Conservation (phyloP, 1,140 invertebrate genomes). For the Bombus sylvicola region DNA sequence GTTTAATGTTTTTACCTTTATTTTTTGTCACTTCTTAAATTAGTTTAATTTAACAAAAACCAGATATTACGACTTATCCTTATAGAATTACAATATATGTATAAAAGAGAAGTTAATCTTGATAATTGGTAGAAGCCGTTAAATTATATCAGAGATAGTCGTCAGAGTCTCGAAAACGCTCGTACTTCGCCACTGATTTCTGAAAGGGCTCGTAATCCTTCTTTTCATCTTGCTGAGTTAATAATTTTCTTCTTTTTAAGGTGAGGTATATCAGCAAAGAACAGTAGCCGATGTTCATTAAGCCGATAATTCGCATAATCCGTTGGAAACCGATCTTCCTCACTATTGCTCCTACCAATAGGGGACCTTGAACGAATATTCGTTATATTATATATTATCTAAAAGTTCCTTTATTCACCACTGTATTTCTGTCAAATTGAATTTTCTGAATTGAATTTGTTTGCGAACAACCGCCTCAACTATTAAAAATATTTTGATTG, state of each 20-base stretch:
- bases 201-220: constrained; percentile 74
- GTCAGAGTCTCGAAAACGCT: constrained; percentile 77
- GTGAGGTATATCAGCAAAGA: constrained; percentile 83
- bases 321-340: constrained; percentile 88
- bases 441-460: too few relatives aligned
- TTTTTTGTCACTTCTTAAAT: not conserved
- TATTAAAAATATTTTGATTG: not conserved
- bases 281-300: constrained; percentile 88
- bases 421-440: too few relatives aligned
- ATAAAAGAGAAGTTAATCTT: constrained; percentile 8
- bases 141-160: constrained; percentile 71
- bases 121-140: not conserved
- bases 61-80: too few relatives aligned
- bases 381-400: too few relatives aligned
- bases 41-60: not conserved
- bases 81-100: not conserved
- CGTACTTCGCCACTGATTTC: constrained; percentile 61
- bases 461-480: not conserved
- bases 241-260: constrained; percentile 62
- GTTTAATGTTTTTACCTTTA: not conserved
- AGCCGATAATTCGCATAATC: constrained; percentile 87
- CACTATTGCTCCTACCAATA: constrained; percentile 88
- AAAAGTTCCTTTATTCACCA: too few relatives aligned
- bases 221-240: constrained; percentile 54
- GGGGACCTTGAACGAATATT: constrained; percentile 84